Percentiles rank a stretch among this genome's conserved stretches.
These are phyloP conservation scores for Latrodectus elegans DNA, from an alignment of 2,888 invertebrate species.

Conservation along the genomic window DNA sequence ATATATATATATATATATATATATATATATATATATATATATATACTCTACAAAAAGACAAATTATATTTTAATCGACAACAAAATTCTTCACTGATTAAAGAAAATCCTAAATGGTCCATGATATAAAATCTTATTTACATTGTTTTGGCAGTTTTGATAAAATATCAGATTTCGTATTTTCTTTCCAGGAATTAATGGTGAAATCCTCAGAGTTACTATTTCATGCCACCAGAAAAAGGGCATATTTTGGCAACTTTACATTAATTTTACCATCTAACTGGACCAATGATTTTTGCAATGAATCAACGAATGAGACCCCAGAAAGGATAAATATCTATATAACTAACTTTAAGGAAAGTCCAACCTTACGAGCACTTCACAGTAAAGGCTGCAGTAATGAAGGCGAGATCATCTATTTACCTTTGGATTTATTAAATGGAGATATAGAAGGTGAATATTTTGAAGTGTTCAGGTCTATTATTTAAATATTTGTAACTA, in stretches of 20 bases:
- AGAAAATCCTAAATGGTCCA: too few species aligned
- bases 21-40: background rate
- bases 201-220: slow-evolving; percentile 44
- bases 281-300: background rate
- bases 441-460: slow-evolving; percentile 14
- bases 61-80: too few species aligned
- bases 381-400: slow-evolving; percentile 47
- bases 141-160: too few species aligned
- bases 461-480: too few species aligned
- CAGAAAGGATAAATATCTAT: background rate
- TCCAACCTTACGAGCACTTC: slow-evolving; percentile 9
- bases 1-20: background rate
- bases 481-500: too few species aligned
- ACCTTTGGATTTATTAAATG: slow-evolving; percentile 33
- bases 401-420: slow-evolving; percentile 53
- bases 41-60: too few species aligned
- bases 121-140: too few species aligned
- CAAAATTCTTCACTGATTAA: too few species aligned
- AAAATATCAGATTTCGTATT: background rate
- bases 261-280: slow-evolving; percentile 7
- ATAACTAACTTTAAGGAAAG: background rate
- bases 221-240: slow-evolving; percentile 47
- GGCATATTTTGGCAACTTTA: slow-evolving; percentile 41
- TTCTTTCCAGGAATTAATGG: slow-evolving; percentile 19
- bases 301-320: background rate